phyloP scores from a whole-genome alignment of 2,797 vertebrate genomes.

The Tenualosa thibaudeaui region DNA sequence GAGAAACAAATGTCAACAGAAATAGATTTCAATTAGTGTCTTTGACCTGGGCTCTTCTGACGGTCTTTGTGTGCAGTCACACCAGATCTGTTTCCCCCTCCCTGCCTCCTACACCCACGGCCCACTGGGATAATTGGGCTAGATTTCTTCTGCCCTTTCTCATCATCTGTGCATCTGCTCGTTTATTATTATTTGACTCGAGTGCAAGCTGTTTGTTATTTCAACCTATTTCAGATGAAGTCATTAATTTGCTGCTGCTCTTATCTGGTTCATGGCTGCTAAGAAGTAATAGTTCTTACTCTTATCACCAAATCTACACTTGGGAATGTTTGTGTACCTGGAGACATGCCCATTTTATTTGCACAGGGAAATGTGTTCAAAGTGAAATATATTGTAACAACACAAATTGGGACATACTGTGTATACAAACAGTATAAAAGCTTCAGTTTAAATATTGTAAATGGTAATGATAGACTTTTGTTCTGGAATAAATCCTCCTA shows the following conservation, averaged over 20 bases:
- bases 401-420: not conserved
- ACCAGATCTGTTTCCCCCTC: not conserved
- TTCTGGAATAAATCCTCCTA: not conserved
- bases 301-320: not conserved
- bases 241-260: not conserved
- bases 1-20: not conserved
- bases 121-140: not conserved
- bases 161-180: not conserved
- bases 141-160: not conserved
- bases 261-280: not conserved
- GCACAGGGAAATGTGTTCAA: not conserved
- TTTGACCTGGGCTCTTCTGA: not conserved
- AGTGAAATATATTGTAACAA: not conserved
- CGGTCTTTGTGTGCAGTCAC: not conserved
- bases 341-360: not conserved
- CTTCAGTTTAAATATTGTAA: not conserved
- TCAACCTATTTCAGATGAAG: not conserved
- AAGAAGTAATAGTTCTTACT: not conserved
- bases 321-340: not conserved
- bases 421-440: not conserved
- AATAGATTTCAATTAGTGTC: not conserved
- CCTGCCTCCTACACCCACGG: not conserved
- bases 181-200: not conserved
- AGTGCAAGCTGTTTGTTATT: not conserved
- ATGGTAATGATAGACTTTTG: not conserved